These are phyloP conservation scores for Palythoa caribaeorum DNA, from an alignment of 92 coral and sea anemone genomes.

Conservation along the genomic window DNA sequence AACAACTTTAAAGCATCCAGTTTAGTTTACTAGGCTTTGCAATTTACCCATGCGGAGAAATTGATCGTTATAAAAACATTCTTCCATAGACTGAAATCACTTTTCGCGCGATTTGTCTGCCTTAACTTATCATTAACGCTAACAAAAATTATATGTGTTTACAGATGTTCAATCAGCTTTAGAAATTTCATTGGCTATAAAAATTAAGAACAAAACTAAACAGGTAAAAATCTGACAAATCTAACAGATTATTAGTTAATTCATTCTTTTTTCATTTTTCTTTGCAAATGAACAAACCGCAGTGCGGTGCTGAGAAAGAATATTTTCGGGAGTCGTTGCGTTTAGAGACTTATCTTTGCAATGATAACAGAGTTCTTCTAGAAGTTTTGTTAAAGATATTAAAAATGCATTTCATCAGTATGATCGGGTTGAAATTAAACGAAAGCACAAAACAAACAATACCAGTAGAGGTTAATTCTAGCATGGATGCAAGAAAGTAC, in stretches of 20 bases:
- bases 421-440: background rate
- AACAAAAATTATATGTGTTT: background rate
- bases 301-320: background rate
- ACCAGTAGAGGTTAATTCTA: background rate
- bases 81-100: background rate
- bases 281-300: background rate
- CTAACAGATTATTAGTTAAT: background rate
- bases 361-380: background rate
- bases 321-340: background rate
- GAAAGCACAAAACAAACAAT: too few relatives aligned
- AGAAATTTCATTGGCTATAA: slow-evolving; percentile 7
- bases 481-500: background rate
- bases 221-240: slow-evolving; percentile 11
- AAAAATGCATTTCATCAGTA: background rate
- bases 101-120: background rate
- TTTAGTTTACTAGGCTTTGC: background rate
- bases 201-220: slow-evolving; percentile 6
- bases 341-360: background rate
- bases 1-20: slow-evolving; percentile 10
- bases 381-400: slow-evolving; percentile 7
- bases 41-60: background rate
- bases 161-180: background rate
- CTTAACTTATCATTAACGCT: slow-evolving; percentile 3
- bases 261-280: background rate
- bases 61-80: background rate